Evolutionary conservation across 1,140 invertebrate species (phyloP), one percentile per base, ranked within the genome.

Genomic region (Spodoptera litura): DNA sequence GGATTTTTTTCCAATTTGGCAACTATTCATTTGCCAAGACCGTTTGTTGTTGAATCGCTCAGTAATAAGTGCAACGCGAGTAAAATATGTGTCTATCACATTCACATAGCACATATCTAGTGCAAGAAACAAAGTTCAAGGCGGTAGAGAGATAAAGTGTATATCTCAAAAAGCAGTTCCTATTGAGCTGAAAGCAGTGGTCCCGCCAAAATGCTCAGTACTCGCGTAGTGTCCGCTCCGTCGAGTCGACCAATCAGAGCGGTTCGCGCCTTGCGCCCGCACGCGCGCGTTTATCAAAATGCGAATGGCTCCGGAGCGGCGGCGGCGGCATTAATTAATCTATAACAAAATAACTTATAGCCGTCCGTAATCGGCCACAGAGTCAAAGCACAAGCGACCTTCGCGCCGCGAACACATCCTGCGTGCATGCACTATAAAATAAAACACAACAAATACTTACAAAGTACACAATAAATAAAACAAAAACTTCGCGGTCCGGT

Each of bases 301-400:
- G 79, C 87, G 88, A 93, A 92, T 89, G 87, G 84, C 78, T 78
- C 77, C 53, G 35, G 12, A 52, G n/a, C 79, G 81, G 81, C 80
- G 59, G 31, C 59, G 62, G 78, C 81, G 79, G 73, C 80, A 76
- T 84, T 82, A 81, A 79, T 80, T 87, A 87, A 88, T 89, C 83
- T 86, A 87, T 89, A 91, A 92, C 81, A 88, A 91, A 86, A 90
- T 89, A 82, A 90, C 91, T 89, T 92, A 92, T 92, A 88, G 88
- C 81, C 56, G 74, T 73, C 78, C 81, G 78, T 81, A 81, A 84
- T 85, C 79, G 83, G 73, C 78, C 74, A 61, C 62, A 79, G 66
- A 79, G 77, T 70, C 89, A 91, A 84, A 92, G 79, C 79, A 86
- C 78, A 83, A 66, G 73, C 87, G 82, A 87, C 81, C 82, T 81